phyloP scores from a whole-genome alignment of 2,113 vertebrate genomes.

The Sinocyclocheilus anshuiensis region DNA sequence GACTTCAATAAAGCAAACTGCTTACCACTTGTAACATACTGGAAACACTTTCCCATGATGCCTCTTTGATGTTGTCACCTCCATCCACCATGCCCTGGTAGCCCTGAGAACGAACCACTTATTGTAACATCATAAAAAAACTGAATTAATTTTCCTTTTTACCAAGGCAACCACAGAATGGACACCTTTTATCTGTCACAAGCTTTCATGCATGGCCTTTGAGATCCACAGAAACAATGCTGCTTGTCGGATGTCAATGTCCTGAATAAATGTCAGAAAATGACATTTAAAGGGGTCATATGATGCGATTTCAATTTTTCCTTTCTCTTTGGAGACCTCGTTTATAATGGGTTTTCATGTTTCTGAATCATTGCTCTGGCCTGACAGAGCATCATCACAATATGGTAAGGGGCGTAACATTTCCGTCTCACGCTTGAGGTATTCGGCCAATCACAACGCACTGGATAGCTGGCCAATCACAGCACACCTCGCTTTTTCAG shows the following conservation, averaged over 20 bases:
- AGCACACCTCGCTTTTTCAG: too few relatives aligned
- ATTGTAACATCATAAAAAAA: neutral
- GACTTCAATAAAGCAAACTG: constrained; percentile 22
- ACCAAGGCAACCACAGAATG: neutral
- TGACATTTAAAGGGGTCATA: neutral
- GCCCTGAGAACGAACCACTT: constrained; percentile 74
- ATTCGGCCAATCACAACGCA: too few relatives aligned
- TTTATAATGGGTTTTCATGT: too few relatives aligned
- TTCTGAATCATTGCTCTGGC: too few relatives aligned
- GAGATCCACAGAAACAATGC: neutral
- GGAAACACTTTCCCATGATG: constrained; percentile 93
- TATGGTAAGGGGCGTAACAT: too few relatives aligned
- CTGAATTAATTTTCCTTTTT: neutral
- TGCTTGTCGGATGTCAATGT: neutral
- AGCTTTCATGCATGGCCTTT: neutral
- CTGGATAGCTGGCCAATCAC: too few relatives aligned
- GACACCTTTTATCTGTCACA: neutral
- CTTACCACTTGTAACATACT: constrained; percentile 95
- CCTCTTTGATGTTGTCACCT: constrained; percentile 84
- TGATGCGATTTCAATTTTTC: too few relatives aligned
- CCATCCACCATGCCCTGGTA: constrained; percentile 97
- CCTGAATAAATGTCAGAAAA: neutral
- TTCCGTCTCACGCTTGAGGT: too few relatives aligned
- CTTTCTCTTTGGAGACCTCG: too few relatives aligned
- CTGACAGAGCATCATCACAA: too few relatives aligned